phyloP scores from a whole-genome alignment of 1,140 invertebrate species.

The Drosophila malerkotliana region DNA sequence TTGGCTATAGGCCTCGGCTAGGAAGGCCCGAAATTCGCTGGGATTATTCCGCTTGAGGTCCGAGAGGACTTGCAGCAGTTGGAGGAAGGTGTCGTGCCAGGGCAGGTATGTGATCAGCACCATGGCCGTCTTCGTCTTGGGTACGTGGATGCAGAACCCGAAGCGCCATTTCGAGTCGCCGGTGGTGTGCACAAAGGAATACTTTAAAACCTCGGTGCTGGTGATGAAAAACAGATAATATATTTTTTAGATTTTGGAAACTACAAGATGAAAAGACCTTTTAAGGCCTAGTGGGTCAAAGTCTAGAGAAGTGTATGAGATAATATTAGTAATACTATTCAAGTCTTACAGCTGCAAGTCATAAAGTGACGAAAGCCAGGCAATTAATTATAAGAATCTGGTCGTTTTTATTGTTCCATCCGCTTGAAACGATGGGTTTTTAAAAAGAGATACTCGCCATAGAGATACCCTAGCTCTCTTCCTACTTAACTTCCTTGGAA shows the following conservation, averaged over 20 bases:
- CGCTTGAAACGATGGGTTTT: too few relatives aligned
- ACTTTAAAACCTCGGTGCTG: slow-evolving; percentile 84
- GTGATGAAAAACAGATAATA: slow-evolving; percentile 2
- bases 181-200: slow-evolving; percentile 97
- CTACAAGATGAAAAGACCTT: too few relatives aligned
- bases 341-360: too few relatives aligned
- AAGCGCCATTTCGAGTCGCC: slow-evolving; percentile 97
- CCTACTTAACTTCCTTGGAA: slow-evolving; percentile 12
- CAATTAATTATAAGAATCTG: too few relatives aligned
- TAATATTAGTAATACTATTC: too few relatives aligned
- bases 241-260: neutral
- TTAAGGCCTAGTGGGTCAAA: neutral
- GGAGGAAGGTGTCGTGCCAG: slow-evolving; percentile 98
- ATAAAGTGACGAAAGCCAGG: too few relatives aligned
- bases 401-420: too few relatives aligned
- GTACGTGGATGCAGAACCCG: slow-evolving; percentile 97
- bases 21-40: slow-evolving; percentile 85
- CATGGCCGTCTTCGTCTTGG: slow-evolving; percentile 90
- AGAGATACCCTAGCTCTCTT: slow-evolving; percentile 10
- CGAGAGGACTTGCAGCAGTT: slow-evolving; percentile 85
- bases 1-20: slow-evolving; percentile 88
- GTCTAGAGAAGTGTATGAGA: neutral
- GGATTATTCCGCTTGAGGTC: slow-evolving; percentile 69
- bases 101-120: slow-evolving; percentile 94
- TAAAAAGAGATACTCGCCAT: too few relatives aligned